Base-by-base conservation (phyloP, 2,797 vertebrate species). In the Sebastes diaconus region DNA sequence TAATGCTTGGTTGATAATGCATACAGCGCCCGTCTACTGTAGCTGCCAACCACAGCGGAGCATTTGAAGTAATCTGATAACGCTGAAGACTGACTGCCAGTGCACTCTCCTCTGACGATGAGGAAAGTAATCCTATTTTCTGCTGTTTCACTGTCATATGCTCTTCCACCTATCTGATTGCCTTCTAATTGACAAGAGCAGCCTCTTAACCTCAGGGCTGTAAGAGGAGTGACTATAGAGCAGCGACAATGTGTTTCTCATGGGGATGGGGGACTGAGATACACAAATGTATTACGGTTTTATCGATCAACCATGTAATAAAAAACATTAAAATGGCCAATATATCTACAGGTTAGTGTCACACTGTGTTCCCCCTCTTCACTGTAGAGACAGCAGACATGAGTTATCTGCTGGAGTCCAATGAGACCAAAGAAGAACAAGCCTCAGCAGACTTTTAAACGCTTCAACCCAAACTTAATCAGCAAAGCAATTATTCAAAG, bases 91-190 rank as follows among this genome's bases (percentile, higher is more conserved):
- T 72, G 80, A 85, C 84, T 89, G 87, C 80, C 60, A 50, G 84
- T 81, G 86, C 86, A 84, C 88, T 86, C 83, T 85, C 73, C 78
- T 86, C 80, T 73, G 76, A 77, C 75, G 75, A 88, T 82, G 89
- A 86, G 83, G 30, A 88, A 66, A 61, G 73, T 94, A 93, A 94
- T 95, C 92, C 80, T 68, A 88, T 95, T 94, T 93, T 91, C 89
- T 90, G 81, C 90, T 73, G 77, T 90, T 94, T 93, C 78, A 81
- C 86, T 86, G 83, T 87, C 92, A 87, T 82, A 86, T 68, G 84
- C 77, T 90, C 76, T 66, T 77, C 75, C 78, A 87, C 80, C 66
- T 87, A 92, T 93, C 88, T 87, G 79, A 91, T 93, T 84, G 68
- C 67, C 79, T 36, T 39, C 60, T 88, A 87, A 93, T 69, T 84